Percentiles rank a stretch among this genome's conserved stretches.
Conservation (phyloP, 2,113 vertebrate species). For the Alces alces region DNA sequence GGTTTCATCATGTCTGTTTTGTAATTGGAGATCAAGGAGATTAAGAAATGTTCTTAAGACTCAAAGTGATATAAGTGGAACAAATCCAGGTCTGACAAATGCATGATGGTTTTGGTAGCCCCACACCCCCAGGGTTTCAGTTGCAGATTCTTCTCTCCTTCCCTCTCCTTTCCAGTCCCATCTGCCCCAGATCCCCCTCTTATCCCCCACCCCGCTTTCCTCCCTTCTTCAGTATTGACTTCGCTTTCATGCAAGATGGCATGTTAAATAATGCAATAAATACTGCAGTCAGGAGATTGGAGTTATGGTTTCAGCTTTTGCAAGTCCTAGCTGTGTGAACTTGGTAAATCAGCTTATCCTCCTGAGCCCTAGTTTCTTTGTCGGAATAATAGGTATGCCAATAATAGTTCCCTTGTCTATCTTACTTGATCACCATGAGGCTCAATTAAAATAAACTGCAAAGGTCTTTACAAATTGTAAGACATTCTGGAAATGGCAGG, state of each 20-base stretch:
- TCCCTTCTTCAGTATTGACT: neutral
- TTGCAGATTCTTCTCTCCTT: neutral
- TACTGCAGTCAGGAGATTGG: neutral
- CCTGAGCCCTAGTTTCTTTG: neutral
- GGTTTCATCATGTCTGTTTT: neutral
- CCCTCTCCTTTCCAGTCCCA: neutral
- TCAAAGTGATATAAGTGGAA: neutral
- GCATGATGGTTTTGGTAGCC: fast-evolving
- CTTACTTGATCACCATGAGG: neutral
- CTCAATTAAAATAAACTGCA: neutral
- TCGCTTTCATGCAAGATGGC: neutral
- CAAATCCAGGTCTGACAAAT: neutral
- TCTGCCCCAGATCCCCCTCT: too few relatives aligned
- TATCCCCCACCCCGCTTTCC: too few relatives aligned
- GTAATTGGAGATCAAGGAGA: neutral
- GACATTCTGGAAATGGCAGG: neutral
- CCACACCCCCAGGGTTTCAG: neutral
- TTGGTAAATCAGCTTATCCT: neutral
- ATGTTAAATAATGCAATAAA: neutral
- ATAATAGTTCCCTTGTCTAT: neutral
- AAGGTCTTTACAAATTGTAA: neutral
- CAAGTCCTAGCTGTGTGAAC: neutral
- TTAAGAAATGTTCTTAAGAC: neutral
- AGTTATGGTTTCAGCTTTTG: neutral
- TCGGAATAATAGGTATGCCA: neutral